phyloP scores from a whole-genome alignment of 2,113 vertebrate genomes.

The Orthonyx spaldingii region DNA sequence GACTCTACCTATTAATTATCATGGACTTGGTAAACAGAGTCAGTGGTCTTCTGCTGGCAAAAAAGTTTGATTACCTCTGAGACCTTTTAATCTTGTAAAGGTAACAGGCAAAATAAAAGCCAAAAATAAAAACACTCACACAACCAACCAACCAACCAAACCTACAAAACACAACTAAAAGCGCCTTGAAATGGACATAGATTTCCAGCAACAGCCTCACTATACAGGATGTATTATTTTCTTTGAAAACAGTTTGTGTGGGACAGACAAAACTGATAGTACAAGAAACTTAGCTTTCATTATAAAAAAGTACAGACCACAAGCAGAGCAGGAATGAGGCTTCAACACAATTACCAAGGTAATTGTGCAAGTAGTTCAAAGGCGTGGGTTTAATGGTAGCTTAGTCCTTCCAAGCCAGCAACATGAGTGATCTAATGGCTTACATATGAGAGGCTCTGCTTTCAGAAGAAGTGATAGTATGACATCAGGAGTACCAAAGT shows the following conservation, averaged over 20 bases:
- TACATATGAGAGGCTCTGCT: not conserved
- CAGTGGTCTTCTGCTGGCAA: not conserved
- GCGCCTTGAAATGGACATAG: not conserved
- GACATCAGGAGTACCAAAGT: not conserved
- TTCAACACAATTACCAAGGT: not conserved
- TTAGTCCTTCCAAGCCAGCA: not conserved
- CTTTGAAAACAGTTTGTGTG: not conserved
- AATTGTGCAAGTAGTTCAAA: not conserved
- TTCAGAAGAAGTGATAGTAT: not conserved
- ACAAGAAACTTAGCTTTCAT: not conserved
- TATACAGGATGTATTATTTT: not conserved
- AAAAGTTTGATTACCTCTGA: not conserved
- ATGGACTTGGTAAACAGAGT: not conserved
- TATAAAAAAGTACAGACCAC: not conserved
- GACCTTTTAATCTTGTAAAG: not conserved
- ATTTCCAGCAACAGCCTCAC: not conserved
- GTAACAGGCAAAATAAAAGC: not conserved
- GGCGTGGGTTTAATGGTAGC: not conserved
- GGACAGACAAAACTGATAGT: not conserved
- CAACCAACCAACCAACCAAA: not conserved
- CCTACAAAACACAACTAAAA: not conserved
- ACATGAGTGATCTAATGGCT: not conserved
- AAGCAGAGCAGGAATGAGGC: not conserved
- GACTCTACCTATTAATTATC: no score
- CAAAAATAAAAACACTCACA: not conserved